These are phyloP conservation scores for Philaethria dido DNA, from an alignment of 2,888 invertebrate species.

Conservation along the genomic window DNA sequence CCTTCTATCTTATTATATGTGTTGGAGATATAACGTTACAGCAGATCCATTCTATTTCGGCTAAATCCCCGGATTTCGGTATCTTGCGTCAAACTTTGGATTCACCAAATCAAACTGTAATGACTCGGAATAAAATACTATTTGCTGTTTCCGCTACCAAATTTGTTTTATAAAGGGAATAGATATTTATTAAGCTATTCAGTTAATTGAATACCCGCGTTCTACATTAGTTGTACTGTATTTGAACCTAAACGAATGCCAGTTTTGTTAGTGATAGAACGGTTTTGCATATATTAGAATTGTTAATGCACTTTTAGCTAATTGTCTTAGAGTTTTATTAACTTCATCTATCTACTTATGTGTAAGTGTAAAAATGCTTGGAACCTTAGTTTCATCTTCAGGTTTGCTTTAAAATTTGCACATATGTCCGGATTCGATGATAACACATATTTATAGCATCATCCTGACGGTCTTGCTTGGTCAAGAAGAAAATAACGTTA, in stretches of 20 bases:
- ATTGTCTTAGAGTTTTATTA: not conserved
- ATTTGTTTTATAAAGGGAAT: conserved; percentile 44
- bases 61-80: conserved; percentile 45
- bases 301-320: not conserved
- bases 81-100: conserved; percentile 45
- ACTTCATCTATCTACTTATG: too few relatives aligned
- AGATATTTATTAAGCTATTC: conserved; percentile 53
- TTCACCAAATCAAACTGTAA: conserved; percentile 48
- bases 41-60: conserved; percentile 43
- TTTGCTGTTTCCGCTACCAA: conserved; percentile 38
- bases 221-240: conserved; percentile 24
- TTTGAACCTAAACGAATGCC: conserved; percentile 17
- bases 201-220: conserved; percentile 60
- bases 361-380: too few relatives aligned
- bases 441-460: too few relatives aligned
- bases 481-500: too few relatives aligned
- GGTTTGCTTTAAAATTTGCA: too few relatives aligned
- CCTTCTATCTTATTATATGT: conserved; percentile 16
- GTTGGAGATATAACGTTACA: conserved; percentile 40
- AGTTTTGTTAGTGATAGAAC: not conserved
- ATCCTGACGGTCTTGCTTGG: too few relatives aligned
- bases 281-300: not conserved
- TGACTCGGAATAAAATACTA: conserved; percentile 46
- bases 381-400: too few relatives aligned
- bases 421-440: too few relatives aligned